Evolutionary conservation across 2,888 invertebrate genomes (phyloP).

Genomic region (Dynastes maya): DNA sequence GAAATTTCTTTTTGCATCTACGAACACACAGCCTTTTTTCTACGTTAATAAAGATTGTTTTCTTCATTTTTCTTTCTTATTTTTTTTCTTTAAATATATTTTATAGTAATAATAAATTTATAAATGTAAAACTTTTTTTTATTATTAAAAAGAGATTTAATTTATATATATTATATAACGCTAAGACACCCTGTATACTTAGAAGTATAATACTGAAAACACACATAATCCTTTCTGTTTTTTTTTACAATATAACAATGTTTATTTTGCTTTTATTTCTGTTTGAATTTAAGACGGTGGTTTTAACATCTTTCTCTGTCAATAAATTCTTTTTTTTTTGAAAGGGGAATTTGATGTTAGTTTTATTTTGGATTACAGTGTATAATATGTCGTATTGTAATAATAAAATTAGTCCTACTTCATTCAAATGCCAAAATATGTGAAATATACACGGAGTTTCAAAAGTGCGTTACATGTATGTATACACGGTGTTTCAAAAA

Average conservation of each 20-base stretch:
- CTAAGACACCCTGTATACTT: slow-evolving; percentile 57
- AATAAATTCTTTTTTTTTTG: no score
- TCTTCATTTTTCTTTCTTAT: no score
- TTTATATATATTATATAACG: slow-evolving; percentile 33
- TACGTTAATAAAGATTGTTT: slow-evolving; percentile 49
- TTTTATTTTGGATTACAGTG: background rate
- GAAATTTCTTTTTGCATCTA: slow-evolving; percentile 25
- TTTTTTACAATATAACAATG: background rate
- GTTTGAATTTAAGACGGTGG: no score
- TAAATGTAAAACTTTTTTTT: slow-evolving; percentile 7
- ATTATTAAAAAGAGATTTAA: slow-evolving; percentile 29
- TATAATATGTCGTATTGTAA: slow-evolving; percentile 1
- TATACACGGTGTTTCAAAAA: no score
- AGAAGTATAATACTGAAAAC: slow-evolving; percentile 57
- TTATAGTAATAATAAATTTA: slow-evolving; percentile 55
- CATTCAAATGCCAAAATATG: no score
- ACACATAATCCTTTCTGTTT: slow-evolving; percentile 15
- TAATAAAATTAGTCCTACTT: background rate
- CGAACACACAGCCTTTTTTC: slow-evolving; percentile 24
- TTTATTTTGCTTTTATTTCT: slow-evolving; percentile 12
- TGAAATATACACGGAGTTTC: no score
- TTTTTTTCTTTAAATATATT: slow-evolving; percentile 54
- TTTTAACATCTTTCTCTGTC: background rate
- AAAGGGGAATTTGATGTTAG: no score
- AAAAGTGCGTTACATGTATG: no score